Conservation (phyloP, 2,797 vertebrate species). For the Pseudochirops corinnae region DNA sequence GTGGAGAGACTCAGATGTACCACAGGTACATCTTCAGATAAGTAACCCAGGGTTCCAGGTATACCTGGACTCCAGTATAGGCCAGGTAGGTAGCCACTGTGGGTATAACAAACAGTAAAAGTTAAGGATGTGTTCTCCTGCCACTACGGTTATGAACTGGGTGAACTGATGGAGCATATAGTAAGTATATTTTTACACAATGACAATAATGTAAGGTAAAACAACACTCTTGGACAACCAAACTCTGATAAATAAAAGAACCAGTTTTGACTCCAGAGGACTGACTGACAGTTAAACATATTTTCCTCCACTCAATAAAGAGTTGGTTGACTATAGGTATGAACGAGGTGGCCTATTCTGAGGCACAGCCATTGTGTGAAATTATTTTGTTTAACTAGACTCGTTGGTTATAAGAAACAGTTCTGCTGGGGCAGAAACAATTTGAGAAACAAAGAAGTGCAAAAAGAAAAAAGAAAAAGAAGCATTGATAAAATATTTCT, state of each 20-base stretch:
- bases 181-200: background rate
- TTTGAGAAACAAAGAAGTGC: background rate
- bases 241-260: background rate
- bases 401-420: background rate
- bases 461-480: background rate
- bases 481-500: background rate
- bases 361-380: background rate
- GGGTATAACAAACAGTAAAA: background rate
- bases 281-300: background rate
- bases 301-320: background rate
- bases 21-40: background rate
- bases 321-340: background rate
- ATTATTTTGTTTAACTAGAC: background rate
- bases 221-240: background rate
- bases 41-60: background rate
- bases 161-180: background rate
- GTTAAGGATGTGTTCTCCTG: background rate
- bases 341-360: background rate
- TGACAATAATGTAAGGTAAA: background rate
- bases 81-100: background rate
- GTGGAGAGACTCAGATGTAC: background rate
- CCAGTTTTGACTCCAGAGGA: background rate
- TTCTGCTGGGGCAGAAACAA: background rate
- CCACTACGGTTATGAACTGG: background rate
- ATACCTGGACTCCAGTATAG: background rate